Base-by-base conservation (phyloP, 2,113 vertebrate species). In the Pycnonotus jocosus region DNA sequence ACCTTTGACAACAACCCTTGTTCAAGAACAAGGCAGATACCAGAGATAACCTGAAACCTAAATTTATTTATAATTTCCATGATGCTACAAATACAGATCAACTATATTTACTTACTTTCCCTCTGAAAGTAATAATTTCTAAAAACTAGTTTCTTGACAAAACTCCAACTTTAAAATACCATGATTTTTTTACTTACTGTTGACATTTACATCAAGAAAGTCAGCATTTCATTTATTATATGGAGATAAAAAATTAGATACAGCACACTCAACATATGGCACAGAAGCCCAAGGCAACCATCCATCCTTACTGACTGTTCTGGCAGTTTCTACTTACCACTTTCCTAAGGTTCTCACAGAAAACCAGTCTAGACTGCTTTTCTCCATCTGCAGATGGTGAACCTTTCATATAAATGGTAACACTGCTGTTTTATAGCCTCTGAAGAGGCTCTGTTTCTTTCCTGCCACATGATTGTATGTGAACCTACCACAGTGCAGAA, bases 171-270 rank as follows among this genome's bases (percentile, higher is more conserved):
- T 48, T 7, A 30, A 94, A 87, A 87, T 77, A 76, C 37, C 66
- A 38, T 27, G 1, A 42, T 88, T 62, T 87, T 91, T 81, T 88
- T 23, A 77, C 72, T 93, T 77, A 48, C 70, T 25, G 58, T 40
- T 96, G 92, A 94, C 88, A 88, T 93, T 94, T 92, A 77, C 68
- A 57, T 71, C 92, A 83, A 35, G 22, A 88, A 93, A 92, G 51
- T 38, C 71, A 80, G 64, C 20, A 30, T 38, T 73, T 88, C 28
- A 47, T 31, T 69, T 88, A 83, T 74, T 84, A 78, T 10, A 53
- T 18, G 22, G 22, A 83, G 72, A 83, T 54, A 86, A 77, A 50
- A 92, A 93, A 44, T 25, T 50, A 92, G 72, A 64, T 73, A 22
- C n/a, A 86, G 51, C 69, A 86, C 20, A 47, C 40, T 94, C 65